Evolutionary conservation across 1,140 invertebrate species (phyloP).

Genomic region (Dermatophagoides farinae): DNA sequence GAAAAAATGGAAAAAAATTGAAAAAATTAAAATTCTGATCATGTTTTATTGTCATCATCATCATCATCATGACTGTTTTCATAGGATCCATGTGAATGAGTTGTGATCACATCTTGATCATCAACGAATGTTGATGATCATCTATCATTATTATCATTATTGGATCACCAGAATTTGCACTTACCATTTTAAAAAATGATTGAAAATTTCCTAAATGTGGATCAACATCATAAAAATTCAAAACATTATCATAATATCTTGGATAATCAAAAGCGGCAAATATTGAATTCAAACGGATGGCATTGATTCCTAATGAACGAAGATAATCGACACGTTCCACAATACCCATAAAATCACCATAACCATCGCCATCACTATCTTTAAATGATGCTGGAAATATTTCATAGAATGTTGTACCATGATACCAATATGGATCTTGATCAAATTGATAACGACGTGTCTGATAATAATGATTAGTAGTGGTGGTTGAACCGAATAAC

Average conservation of each 20-base stretch:
- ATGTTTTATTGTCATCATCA: background rate
- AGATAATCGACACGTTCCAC: constrained; percentile 16
- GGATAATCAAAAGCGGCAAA: constrained; percentile 46
- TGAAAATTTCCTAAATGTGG: constrained; percentile 37
- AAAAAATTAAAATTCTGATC: background rate
- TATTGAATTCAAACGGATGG: constrained; percentile 49
- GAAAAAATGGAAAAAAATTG: background rate
- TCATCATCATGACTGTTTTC: no score
- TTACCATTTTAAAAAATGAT: constrained; percentile 39
- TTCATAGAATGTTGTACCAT: constrained; percentile 56
- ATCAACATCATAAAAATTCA: constrained; percentile 38
- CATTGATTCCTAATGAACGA: constrained; percentile 38
- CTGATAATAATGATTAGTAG: background rate
- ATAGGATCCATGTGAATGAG: no score
- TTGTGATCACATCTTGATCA: no score
- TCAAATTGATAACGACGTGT: background rate
- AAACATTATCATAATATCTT: constrained; percentile 40
- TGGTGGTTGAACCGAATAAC: background rate
- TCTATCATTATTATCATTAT: no score
- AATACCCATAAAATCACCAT: constrained; percentile 21
- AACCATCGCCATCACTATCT: constrained; percentile 36
- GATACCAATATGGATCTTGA: constrained; percentile 41
- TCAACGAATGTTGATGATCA: no score
- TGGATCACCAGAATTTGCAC: no score
- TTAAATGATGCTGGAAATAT: constrained; percentile 59